These are phyloP conservation scores for Listronotus bonariensis DNA, from an alignment of 1,140 invertebrate genomes.

Conservation along the genomic window DNA sequence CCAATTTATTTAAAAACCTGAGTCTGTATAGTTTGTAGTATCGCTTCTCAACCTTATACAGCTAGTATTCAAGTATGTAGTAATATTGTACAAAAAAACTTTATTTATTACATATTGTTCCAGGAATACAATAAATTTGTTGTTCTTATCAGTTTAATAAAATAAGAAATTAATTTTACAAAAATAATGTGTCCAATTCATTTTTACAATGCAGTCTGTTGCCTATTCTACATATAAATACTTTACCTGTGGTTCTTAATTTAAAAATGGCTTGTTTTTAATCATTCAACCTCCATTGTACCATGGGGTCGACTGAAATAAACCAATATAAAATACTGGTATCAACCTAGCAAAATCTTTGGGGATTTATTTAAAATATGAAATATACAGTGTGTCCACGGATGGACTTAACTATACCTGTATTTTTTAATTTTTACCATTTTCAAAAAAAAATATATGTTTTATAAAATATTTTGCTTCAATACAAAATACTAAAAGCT, in stretches of 20 bases:
- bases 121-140: not conserved
- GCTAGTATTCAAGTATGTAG: not conserved
- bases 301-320: conserved; percentile 39
- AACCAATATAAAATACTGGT: no score
- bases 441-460: no score
- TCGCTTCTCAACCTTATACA: conserved; percentile 49
- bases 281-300: conserved; percentile 41
- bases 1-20: conserved; percentile 17
- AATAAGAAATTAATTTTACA: conserved; percentile 12
- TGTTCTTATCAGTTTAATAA: conserved; percentile 44
- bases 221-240: conserved; percentile 13
- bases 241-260: conserved; percentile 26
- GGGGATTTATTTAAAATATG: no score
- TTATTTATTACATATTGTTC: not conserved
- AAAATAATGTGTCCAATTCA: no score
- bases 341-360: no score
- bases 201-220: not conserved
- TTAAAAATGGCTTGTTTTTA: not conserved
- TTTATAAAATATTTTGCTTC: no score
- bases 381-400: no score
- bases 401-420: no score
- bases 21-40: not conserved
- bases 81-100: conserved; percentile 19
- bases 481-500: no score
- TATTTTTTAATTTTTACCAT: no score